Base-by-base conservation (phyloP, 1,140 invertebrate genomes). In the Dinothrombium tinctorium region DNA sequence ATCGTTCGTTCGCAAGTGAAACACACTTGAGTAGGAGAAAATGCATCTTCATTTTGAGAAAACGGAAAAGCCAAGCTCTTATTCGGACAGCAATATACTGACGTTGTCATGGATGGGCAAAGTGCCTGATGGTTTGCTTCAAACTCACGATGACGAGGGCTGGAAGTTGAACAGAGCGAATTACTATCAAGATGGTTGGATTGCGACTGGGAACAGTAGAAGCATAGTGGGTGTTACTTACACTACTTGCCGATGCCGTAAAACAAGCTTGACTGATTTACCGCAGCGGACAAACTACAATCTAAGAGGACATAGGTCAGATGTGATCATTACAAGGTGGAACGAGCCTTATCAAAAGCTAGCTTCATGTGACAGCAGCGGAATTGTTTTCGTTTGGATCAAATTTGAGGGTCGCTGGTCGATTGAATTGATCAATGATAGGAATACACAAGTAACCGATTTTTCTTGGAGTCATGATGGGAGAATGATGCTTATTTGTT, bases 381-480 rank as follows among this genome's bases (percentile, higher is more conserved):
- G 92, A 11, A 83, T 95, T 23, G 96, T 96, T 52, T 98, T 95
- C 59, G 86, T 98, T 4, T 96, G 92, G 90, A 94, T 94, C 47
- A 94, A 94, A 56, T 95, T 95, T 58, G 90, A 96, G 56, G 87
- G 89, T 6, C 68, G 89, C 11, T 98, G 90, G 90, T 94, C 86
- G 43, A 94, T 96, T 48, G 92, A 98, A 62, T 67, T 96, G 38
- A 95, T 98, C 53, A 98, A 98, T 57, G 92, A 98, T 61, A 66
- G 90, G 20, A 92, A 78, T 53, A 92, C 82, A 1, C 82, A 87
- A 31, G 87, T 95, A 9, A 65, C 63, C 12, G 83, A 95, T 61
- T 94, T 96, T 62, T 81, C 81, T 19, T 96, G 92, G 92, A 92
- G 83, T 0, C 89, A 96, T 55, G 89, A 95, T 62, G 92, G 92